Evolutionary conservation across 2,113 vertebrate genomes (phyloP).

Genomic region (Cyprinodon brontotheroides): DNA sequence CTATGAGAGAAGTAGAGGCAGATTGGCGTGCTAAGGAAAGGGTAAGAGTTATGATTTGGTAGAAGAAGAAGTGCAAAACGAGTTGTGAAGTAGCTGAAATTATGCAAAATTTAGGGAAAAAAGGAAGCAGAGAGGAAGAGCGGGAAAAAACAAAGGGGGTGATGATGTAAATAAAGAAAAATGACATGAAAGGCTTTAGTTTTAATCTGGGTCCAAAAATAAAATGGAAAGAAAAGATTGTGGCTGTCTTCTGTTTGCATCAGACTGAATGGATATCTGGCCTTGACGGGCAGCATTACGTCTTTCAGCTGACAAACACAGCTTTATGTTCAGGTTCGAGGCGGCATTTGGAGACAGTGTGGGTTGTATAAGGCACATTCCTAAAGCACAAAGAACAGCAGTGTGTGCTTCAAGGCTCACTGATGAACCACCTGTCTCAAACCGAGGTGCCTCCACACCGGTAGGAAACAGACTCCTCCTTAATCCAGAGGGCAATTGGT

Average conservation of each 20-base stretch:
- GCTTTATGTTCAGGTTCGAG: not conserved
- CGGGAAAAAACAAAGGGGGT: conserved; percentile 9
- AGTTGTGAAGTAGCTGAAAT: conserved; percentile 15
- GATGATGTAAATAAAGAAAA: not conserved
- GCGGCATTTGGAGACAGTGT: not conserved
- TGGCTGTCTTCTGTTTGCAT: not conserved
- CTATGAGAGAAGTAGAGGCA: conserved; percentile 4
- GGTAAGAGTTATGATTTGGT: conserved; percentile 15
- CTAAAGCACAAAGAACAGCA: not conserved
- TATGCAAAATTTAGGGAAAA: conserved; percentile 13
- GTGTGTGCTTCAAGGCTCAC: not conserved
- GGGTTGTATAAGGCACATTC: not conserved
- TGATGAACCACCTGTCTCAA: not conserved
- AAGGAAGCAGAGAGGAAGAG: conserved; percentile 5
- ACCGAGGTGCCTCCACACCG: not conserved
- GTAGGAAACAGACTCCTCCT: not conserved
- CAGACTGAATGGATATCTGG: not conserved
- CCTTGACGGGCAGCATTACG: not conserved
- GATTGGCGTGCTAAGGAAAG: conserved; percentile 21
- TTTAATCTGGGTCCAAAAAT: not conserved
- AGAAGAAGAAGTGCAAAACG: conserved; percentile 7
- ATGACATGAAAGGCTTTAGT: not conserved
- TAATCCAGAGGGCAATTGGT: not conserved
- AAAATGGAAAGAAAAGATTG: not conserved
- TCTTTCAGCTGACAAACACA: not conserved